These are phyloP conservation scores for Conus ventricosus DNA, from an alignment of 1,140 invertebrate species.

Conservation along the genomic window DNA sequence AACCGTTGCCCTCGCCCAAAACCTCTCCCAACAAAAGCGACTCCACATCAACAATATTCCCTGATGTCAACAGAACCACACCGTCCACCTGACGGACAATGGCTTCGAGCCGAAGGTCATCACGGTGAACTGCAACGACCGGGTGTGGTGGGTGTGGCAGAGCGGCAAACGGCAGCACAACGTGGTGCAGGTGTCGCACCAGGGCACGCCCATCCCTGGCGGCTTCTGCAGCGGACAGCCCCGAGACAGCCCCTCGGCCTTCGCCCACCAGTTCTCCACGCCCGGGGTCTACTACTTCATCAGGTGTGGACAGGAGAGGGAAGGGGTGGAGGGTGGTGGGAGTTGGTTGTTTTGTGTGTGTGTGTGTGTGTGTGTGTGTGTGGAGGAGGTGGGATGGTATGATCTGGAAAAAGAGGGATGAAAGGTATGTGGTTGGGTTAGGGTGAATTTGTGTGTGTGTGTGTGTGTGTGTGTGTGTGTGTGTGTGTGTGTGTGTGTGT, in stretches of 20 bases:
- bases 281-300: conserved; percentile 74
- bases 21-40: too few species aligned
- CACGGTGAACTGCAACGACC: conserved; percentile 70
- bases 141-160: conserved; percentile 76
- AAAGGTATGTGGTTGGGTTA: neutral
- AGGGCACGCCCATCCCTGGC: conserved; percentile 63
- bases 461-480: neutral
- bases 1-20: too few species aligned
- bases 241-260: conserved; percentile 72
- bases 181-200: conserved; percentile 73
- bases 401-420: neutral
- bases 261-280: conserved; percentile 67
- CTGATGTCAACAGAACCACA: conserved; percentile 67
- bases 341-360: neutral
- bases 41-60: neutral
- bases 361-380: conserved; percentile 17
- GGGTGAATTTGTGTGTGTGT: neutral
- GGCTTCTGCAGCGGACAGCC: conserved; percentile 73
- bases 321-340: neutral
- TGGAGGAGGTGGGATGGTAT: neutral
- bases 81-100: conserved; percentile 72
- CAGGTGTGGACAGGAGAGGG: conserved; percentile 48
- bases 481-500: neutral
- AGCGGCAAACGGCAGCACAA: conserved; percentile 71
- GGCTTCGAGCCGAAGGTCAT: conserved; percentile 73